Evolutionary conservation across 2,888 invertebrate genomes (phyloP).

Genomic region (Rutpela maculata): DNA sequence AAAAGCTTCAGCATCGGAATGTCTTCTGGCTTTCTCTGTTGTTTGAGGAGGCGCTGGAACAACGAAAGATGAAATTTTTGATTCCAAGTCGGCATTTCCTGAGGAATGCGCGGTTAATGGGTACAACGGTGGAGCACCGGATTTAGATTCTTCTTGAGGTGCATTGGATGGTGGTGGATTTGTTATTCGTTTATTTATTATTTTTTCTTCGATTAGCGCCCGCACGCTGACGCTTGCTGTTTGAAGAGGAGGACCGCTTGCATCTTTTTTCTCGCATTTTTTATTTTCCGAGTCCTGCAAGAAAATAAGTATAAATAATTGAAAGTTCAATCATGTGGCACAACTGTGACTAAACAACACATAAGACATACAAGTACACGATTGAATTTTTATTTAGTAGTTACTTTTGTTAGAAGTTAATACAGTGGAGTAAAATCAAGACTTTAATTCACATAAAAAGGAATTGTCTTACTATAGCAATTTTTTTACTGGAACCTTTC

Average conservation of each 20-base stretch:
- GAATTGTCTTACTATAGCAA: no score
- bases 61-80: slow-evolving; percentile 75
- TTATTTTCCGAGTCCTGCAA: slow-evolving; percentile 88
- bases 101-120: slow-evolving; percentile 73
- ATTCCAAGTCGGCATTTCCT: slow-evolving; percentile 67
- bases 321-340: no score
- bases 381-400: no score
- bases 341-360: no score
- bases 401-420: no score
- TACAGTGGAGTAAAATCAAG: no score
- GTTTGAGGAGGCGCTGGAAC: slow-evolving; percentile 76
- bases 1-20: slow-evolving; percentile 75
- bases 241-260: slow-evolving; percentile 88
- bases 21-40: slow-evolving; percentile 72
- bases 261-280: slow-evolving; percentile 90
- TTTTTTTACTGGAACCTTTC: no score
- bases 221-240: slow-evolving; percentile 94
- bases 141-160: slow-evolving; percentile 65
- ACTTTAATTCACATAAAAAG: no score
- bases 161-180: slow-evolving; percentile 63
- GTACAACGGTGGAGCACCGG: slow-evolving; percentile 72
- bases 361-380: no score
- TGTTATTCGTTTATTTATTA: slow-evolving; percentile 88
- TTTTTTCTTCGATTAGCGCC: slow-evolving; percentile 94
- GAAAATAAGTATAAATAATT: neutral